Conservation (phyloP, 2,113 vertebrate species). For the Steatornis caripensis region DNA sequence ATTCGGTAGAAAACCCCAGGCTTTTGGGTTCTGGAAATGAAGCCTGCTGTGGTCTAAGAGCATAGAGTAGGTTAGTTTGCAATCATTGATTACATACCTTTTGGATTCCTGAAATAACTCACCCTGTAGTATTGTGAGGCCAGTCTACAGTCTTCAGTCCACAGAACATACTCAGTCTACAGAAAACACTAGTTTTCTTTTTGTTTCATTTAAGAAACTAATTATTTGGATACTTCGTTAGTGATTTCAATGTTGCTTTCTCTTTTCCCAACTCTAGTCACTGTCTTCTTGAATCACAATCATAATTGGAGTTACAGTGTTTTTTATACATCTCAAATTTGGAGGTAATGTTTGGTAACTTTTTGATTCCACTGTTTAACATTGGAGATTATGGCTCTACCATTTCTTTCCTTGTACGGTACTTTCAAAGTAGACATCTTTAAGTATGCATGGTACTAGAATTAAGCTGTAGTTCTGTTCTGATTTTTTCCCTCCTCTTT, state of each 20-base stretch:
- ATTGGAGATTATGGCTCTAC: not conserved
- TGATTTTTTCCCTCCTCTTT: not conserved
- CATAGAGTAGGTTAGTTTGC: not conserved
- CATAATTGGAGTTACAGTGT: accelerated
- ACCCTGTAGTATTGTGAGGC: not conserved
- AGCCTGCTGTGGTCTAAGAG: not conserved
- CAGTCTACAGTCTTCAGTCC: not conserved
- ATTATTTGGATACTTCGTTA: not conserved
- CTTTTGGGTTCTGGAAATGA: not conserved
- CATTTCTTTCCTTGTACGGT: not conserved
- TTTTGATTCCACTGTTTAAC: not conserved
- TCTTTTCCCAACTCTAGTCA: not conserved
- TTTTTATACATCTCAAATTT: not conserved
- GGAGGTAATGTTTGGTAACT: not conserved
- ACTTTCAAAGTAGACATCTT: not conserved
- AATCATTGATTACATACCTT: not conserved
- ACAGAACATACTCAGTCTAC: not conserved
- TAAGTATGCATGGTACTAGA: not conserved
- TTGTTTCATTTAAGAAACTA: not conserved
- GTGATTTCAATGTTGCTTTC: not conserved
- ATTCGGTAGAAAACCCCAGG: not conserved
- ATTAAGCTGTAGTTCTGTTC: not conserved
- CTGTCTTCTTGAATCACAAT: not conserved
- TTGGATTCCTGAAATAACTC: not conserved
- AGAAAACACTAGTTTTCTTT: not conserved